Evolutionary conservation across 2,797 vertebrate genomes (phyloP).

Genomic region (Enteromius afrohamiltoni): DNA sequence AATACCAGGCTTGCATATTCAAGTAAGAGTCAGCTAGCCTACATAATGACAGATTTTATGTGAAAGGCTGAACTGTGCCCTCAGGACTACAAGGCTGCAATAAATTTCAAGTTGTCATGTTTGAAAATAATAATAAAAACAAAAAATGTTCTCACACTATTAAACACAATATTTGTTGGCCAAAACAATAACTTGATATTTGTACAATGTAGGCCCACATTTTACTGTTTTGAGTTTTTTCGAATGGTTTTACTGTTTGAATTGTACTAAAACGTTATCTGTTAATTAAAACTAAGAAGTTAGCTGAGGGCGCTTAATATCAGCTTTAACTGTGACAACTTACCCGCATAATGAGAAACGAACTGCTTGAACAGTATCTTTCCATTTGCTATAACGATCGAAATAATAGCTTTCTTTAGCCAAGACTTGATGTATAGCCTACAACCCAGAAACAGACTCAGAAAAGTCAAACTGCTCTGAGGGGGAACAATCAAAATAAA

Average conservation of each 20-base stretch:
- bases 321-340: background rate
- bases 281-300: background rate
- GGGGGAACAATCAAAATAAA: background rate
- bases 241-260: background rate
- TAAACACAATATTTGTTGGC: background rate
- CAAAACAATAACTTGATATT: background rate
- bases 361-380: background rate
- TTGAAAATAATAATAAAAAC: background rate
- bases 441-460: background rate
- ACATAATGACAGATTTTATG: background rate
- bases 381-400: background rate
- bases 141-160: background rate
- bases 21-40: background rate
- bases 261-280: background rate
- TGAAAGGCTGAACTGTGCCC: background rate
- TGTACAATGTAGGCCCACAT: background rate
- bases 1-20: background rate
- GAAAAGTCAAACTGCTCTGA: background rate
- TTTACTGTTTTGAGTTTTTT: background rate
- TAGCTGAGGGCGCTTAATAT: background rate
- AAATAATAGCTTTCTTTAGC: conserved; percentile 2
- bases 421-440: background rate
- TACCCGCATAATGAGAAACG: background rate
- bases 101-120: background rate
- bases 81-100: background rate